phyloP scores from a whole-genome alignment of 1,140 invertebrate species.

The Lasioglossum baleicum region DNA sequence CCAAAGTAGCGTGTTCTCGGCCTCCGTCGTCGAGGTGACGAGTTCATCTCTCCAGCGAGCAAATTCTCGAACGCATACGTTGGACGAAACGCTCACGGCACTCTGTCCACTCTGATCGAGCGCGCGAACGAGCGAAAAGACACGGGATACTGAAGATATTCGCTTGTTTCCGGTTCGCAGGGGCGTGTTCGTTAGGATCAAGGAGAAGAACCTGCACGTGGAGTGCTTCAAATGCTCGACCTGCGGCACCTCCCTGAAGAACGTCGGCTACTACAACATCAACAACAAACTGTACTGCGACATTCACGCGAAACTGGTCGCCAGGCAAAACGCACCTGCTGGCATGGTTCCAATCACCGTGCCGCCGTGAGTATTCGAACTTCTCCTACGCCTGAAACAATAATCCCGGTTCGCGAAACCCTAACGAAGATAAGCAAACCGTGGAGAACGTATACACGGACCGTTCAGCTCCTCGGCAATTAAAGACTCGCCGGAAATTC shows the following conservation, averaged over 20 bases:
- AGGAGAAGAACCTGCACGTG: slow-evolving; percentile 97
- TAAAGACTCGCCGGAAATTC: not conserved
- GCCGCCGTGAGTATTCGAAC: slow-evolving; percentile 85
- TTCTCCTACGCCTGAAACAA: not conserved
- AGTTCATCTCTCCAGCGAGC: not conserved
- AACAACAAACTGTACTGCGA: slow-evolving; percentile 98
- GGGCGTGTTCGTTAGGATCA: slow-evolving; percentile 97
- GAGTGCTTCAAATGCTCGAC: slow-evolving; percentile 98
- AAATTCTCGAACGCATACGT: not conserved
- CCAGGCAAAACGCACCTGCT: slow-evolving; percentile 88
- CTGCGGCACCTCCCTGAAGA: slow-evolving; percentile 96
- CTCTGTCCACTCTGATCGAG: slow-evolving; percentile 23
- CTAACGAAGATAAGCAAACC: not conserved
- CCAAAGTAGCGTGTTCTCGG: slow-evolving; percentile 22
- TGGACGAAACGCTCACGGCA: slow-evolving; percentile 52
- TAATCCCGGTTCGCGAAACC: too few species aligned
- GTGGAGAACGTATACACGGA: not conserved
- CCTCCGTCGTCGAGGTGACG: slow-evolving; percentile 64
- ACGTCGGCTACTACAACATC: slow-evolving; percentile 97
- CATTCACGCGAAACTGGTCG: slow-evolving; percentile 94
- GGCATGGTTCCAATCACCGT: slow-evolving; percentile 88
- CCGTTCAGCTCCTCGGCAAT: not conserved
- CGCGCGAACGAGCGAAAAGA: not conserved
- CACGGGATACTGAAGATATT: not conserved
- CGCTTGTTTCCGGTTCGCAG: slow-evolving; percentile 77